Percentiles rank a stretch among this genome's conserved stretches.
Evolutionary conservation across 2,797 vertebrate species (phyloP).

Genomic region (Falco cherrug): DNA sequence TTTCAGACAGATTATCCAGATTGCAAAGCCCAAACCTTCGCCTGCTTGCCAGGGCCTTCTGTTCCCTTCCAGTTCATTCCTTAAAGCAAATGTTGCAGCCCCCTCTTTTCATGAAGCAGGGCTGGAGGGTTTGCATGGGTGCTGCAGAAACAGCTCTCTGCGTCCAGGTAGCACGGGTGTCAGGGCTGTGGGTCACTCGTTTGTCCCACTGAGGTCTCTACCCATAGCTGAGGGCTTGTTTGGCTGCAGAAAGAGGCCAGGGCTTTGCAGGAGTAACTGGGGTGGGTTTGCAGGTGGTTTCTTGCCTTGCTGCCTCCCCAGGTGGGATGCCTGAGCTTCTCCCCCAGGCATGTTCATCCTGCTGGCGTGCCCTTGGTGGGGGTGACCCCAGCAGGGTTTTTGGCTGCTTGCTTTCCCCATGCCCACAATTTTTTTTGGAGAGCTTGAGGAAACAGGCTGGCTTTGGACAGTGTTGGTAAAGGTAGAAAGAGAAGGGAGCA

Average conservation of each 20-base stretch:
- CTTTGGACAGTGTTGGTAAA: background rate
- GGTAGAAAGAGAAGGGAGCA: background rate
- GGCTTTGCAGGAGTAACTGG: background rate
- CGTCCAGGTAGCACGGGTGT: rapidly evolving
- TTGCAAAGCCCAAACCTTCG: slow-evolving; percentile 28
- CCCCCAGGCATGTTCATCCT: background rate
- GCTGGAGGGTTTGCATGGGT: background rate
- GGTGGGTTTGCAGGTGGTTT: background rate
- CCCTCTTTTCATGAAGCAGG: background rate
- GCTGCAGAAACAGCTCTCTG: background rate
- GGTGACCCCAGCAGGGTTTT: background rate
- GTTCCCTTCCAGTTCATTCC: slow-evolving; percentile 14
- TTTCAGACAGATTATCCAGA: slow-evolving; percentile 69
- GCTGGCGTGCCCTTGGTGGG: background rate
- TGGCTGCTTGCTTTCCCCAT: background rate
- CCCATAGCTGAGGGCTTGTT: background rate
- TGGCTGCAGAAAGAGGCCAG: background rate
- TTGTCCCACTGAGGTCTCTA: background rate
- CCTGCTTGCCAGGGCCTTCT: slow-evolving; percentile 37
- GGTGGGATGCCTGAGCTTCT: background rate
- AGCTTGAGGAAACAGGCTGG: background rate
- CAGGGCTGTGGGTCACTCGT: background rate
- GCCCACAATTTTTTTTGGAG: rapidly evolving
- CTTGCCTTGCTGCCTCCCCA: background rate
- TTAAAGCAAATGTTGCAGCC: background rate